Evolutionary conservation across 2,888 invertebrate species (phyloP).

Genomic region (Nomada fabriciana): DNA sequence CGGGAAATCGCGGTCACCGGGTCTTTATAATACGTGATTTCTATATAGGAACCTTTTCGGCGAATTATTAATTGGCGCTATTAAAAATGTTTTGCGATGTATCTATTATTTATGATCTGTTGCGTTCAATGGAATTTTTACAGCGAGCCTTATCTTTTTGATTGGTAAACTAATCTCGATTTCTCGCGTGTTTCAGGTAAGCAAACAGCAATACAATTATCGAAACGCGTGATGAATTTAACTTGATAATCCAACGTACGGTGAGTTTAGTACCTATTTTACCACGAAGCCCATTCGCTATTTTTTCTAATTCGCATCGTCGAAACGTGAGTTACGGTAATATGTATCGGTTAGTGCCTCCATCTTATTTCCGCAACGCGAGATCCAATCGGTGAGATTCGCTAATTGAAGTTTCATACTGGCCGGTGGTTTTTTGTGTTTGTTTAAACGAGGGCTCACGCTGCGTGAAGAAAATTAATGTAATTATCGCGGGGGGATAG

Average conservation of each 20-base stretch:
- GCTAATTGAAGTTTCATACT: conserved; percentile 44
- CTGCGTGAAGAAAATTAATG: conserved; percentile 46
- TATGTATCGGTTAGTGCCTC: conserved; percentile 35
- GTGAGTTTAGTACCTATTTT: conserved; percentile 50
- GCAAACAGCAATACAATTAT: conserved; percentile 20
- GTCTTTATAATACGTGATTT: no score
- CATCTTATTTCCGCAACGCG: conserved; percentile 27
- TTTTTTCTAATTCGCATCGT: conserved; percentile 1
- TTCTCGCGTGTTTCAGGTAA: conserved; percentile 43
- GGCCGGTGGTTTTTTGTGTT: conserved; percentile 21
- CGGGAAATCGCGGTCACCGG: conserved; percentile 37
- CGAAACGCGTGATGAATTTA: background rate
- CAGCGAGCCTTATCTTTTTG: no score
- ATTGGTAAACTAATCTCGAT: background rate
- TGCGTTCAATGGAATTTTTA: no score
- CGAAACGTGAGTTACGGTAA: conserved; percentile 35
- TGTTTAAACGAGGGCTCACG: conserved; percentile 35
- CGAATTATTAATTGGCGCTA: conserved; percentile 47
- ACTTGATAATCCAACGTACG: conserved; percentile 4
- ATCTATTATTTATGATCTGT: background rate
- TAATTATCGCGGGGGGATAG: conserved; percentile 28
- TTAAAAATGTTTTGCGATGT: conserved; percentile 17
- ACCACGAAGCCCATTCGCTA: background rate
- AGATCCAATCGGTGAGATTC: conserved; percentile 17
- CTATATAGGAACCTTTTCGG: conserved; percentile 36